Conservation (phyloP, 2,888 invertebrate genomes). For the Sinohyriopsis cumingii region DNA sequence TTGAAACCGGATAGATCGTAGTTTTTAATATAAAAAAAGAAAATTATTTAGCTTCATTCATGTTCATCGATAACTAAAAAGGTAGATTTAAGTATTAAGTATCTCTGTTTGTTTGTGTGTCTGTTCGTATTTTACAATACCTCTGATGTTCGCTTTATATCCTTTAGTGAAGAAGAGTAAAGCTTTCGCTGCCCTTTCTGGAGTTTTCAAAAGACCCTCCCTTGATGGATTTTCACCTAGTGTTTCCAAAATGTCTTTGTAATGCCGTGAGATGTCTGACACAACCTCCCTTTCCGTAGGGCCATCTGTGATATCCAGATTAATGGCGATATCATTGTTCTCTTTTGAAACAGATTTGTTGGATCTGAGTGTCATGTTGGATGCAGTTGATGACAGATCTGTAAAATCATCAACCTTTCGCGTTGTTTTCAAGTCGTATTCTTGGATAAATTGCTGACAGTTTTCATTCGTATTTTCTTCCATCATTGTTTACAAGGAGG, state of each 20-base stretch:
- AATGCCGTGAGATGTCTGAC: conserved; percentile 71
- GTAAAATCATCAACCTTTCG: conserved; percentile 38
- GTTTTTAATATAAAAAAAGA: too few species aligned
- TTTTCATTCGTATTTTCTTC: background rate
- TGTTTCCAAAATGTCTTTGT: conserved; percentile 86
- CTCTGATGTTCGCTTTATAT: conserved; percentile 96
- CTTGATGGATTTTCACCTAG: conserved; percentile 94
- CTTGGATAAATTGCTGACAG: conserved; percentile 9
- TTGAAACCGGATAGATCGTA: too few species aligned
- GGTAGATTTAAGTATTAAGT: too few species aligned
- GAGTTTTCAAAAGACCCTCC: conserved; percentile 95
- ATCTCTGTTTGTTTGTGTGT: too few species aligned
- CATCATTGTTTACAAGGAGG: too few species aligned
- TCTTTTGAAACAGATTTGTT: background rate
- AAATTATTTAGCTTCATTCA: too few species aligned
- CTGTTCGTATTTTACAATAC: conserved; percentile 73
- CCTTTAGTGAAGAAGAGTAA: conserved; percentile 99
- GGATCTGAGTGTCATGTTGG: background rate
- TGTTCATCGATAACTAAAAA: too few species aligned
- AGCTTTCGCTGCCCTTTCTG: conserved; percentile 97
- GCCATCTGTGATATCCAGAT: background rate
- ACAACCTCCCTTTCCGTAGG: conserved; percentile 31
- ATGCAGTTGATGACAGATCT: background rate
- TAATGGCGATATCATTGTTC: conserved; percentile 2
- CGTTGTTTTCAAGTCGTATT: conserved; percentile 37